Evolutionary conservation across 2,797 vertebrate genomes (phyloP), one percentile per base, ranked within the genome.

Genomic region (Tragelaphus eurycerus): DNA sequence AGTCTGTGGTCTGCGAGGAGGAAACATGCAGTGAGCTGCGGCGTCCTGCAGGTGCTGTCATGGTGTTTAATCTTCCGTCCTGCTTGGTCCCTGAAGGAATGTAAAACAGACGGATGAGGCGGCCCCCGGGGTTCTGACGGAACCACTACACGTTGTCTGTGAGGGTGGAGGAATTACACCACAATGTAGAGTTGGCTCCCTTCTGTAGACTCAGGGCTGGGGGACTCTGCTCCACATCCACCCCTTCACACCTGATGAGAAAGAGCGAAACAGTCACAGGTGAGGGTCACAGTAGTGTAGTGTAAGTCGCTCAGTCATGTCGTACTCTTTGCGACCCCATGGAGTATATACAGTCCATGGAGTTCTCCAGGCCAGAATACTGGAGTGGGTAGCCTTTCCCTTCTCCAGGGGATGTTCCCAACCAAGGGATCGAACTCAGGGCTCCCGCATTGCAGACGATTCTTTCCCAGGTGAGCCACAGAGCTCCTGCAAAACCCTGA

Each of bases 171-270:
- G 55, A 97, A 13, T 76, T 97, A 82, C 97, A 95, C 25, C 15
- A 0, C 19, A 98, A 2, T 0, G 4, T 93, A 59, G 38, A 52
- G 5, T 5, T 31, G 52, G 3, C 62, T 85, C 96, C 95, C 17
- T 98, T 81, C 83, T 67, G 97, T 31, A 97, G 85, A 59, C 82
- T 95, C 54, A 60, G n/a, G 98, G 16, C 8, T 19, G 64, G 64
- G 4, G n/a, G 4, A 34, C 64, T 34, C 64, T 67, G 64, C 4
- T 5, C 60, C 67, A 98, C 97, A 54, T 90, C 60, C 1, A 43
- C 0, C 4, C 95, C 95, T 3, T 96, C 85, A 98, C 57, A 87
- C 76, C 95, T 96, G 96, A 31, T 43, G 5, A 83, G 87, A 96
- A 78, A 96, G 0, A 1, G 4, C 87, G 43, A 12, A 9, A 83